Conservation (phyloP, 2,797 vertebrate genomes). For the Sarcoramphus papa region DNA sequence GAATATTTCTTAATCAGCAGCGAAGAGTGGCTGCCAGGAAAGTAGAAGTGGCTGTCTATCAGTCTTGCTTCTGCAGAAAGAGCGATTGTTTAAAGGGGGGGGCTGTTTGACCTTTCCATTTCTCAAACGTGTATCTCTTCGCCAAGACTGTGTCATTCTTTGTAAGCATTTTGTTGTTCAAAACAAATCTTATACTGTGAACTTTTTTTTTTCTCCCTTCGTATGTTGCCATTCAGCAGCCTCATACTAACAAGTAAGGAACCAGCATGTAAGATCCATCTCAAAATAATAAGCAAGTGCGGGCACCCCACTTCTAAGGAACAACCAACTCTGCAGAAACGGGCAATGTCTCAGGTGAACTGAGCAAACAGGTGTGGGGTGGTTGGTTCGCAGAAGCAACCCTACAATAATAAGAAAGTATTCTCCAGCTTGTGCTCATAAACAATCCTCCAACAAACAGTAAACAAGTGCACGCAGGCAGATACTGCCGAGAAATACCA, state of each 20-base stretch:
- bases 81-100: neutral
- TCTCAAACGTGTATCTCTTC: slow-evolving; percentile 25
- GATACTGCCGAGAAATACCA: neutral
- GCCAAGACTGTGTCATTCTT: slow-evolving; percentile 40
- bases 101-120: slow-evolving; percentile 44
- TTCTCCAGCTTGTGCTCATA: neutral
- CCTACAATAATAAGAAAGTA: neutral
- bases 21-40: slow-evolving; percentile 53
- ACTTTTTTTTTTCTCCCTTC: neutral
- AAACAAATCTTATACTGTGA: slow-evolving; percentile 19
- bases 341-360: neutral
- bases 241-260: neutral
- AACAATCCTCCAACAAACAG: neutral
- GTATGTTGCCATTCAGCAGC: neutral
- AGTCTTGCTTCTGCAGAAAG: slow-evolving; percentile 37
- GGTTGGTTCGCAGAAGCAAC: neutral
- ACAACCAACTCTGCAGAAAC: neutral
- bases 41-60: slow-evolving; percentile 52
- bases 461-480: neutral
- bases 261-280: neutral
- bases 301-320: neutral
- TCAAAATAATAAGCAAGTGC: neutral
- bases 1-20: slow-evolving; percentile 63
- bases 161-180: slow-evolving; percentile 46
- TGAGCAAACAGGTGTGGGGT: neutral